These are phyloP conservation scores for Heteromyza rotundicornis DNA, from an alignment of 2,888 invertebrate species.

Conservation along the genomic window DNA sequence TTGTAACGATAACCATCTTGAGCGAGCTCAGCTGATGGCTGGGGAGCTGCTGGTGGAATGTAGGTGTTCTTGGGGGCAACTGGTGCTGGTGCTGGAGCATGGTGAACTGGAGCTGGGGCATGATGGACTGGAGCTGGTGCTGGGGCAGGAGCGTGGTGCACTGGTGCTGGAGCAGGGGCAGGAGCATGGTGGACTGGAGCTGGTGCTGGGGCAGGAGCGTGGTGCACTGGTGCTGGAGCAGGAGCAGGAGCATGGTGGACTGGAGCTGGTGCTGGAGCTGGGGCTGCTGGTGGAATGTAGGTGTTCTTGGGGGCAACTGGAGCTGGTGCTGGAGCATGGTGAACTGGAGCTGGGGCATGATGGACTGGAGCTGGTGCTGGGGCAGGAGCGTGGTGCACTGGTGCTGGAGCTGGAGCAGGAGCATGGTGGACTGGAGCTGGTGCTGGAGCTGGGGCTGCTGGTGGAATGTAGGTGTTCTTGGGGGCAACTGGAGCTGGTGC, in stretches of 20 bases:
- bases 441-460: not conserved
- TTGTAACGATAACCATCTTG: too few species aligned
- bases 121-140: conserved; percentile 9
- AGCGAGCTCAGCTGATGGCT: not conserved
- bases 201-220: conserved; percentile 10
- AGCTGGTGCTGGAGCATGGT: conserved; percentile 1
- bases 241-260: conserved; percentile 8
- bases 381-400: not conserved
- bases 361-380: not conserved
- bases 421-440: conserved; percentile 17
- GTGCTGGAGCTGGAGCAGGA: conserved; percentile 2
- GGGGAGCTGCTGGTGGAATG: not conserved
- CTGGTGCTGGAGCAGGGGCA: not conserved
- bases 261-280: conserved; percentile 5
- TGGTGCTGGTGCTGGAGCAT: not conserved
- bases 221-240: conserved; percentile 11
- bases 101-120: conserved; percentile 5
- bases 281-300: not conserved
- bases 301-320: not conserved
- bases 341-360: not conserved
- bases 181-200: conserved; percentile 17
- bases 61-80: not conserved
- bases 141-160: conserved; percentile 6
- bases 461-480: not conserved
- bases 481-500: not conserved